Evolutionary conservation across 2,888 invertebrate species (phyloP).

Genomic region (Habrosyne pyritoides): DNA sequence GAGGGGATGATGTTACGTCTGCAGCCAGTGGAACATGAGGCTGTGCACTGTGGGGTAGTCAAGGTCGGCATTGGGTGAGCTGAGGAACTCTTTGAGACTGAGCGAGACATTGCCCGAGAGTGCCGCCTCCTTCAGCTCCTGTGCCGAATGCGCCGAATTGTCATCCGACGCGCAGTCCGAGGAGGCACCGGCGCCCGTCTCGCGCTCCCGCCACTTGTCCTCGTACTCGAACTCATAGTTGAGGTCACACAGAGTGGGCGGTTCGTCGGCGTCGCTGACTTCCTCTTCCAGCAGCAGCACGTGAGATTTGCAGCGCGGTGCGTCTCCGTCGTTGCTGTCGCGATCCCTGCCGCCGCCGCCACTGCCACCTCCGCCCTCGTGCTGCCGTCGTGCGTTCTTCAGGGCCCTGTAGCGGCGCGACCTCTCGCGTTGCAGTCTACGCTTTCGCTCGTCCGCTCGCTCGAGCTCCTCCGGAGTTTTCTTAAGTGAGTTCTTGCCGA

Average conservation of each 20-base stretch:
- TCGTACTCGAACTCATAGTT: conserved; percentile 70
- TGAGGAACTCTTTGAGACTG: conserved; percentile 68
- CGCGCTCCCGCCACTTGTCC: conserved; percentile 66
- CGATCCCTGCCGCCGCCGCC: conserved; percentile 52
- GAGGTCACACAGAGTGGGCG: conserved; percentile 74
- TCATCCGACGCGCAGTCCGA: conserved; percentile 76
- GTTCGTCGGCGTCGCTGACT: conserved; percentile 72
- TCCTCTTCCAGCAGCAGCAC: conserved; percentile 61
- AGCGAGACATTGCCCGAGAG: conserved; percentile 51
- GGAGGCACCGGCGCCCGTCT: conserved; percentile 39
- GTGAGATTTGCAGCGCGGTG: conserved; percentile 53
- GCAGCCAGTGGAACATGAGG: conserved; percentile 81
- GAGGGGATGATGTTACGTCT: conserved; percentile 64
- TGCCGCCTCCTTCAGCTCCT: conserved; percentile 52
- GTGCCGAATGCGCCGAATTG: conserved; percentile 70
- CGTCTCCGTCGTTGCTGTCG: conserved; percentile 50
- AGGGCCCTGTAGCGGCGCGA: conserved; percentile 74
- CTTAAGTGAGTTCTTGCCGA: conserved; percentile 73
- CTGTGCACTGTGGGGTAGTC: conserved; percentile 79
- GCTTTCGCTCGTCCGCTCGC: conserved; percentile 74
- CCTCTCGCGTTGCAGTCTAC: conserved; percentile 71
- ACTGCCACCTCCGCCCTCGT: conserved; percentile 60
- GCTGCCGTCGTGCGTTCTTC: conserved; percentile 74
- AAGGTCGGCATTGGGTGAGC: conserved; percentile 73
- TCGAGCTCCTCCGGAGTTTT: conserved; percentile 76